These are phyloP conservation scores for Bombus waltoni DNA, from an alignment of 1,140 invertebrate species.

Conservation along the genomic window DNA sequence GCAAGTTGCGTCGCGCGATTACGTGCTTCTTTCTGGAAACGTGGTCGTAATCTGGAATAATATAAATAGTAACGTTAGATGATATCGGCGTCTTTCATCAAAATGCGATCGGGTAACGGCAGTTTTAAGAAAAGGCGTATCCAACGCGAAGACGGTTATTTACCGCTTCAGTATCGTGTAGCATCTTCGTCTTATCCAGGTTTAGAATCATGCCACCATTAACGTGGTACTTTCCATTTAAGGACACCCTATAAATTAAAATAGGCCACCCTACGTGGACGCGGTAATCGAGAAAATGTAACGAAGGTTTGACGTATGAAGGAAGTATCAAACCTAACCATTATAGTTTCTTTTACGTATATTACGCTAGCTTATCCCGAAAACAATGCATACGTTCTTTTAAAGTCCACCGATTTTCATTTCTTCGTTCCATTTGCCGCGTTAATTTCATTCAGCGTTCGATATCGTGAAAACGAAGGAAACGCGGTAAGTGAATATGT, in stretches of 20 bases:
- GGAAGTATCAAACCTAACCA: background rate
- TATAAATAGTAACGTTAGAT: background rate
- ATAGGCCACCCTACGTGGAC: background rate
- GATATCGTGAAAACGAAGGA: background rate
- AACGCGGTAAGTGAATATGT: background rate
- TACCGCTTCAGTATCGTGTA: background rate
- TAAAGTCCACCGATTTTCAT: background rate
- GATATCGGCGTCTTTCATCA: background rate
- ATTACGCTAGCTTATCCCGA: background rate
- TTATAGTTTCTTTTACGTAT: background rate
- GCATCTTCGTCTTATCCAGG: background rate
- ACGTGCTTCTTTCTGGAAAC: background rate
- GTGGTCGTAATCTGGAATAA: background rate
- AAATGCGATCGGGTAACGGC: background rate
- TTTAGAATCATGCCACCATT: background rate
- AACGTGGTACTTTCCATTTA: background rate
- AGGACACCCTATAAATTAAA: slow-evolving; percentile 9
- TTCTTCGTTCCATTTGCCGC: background rate
- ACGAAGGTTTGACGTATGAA: background rate
- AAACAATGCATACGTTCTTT: background rate
- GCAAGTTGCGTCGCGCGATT: no score
- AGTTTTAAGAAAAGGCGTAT: background rate
- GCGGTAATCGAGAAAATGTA: slow-evolving; percentile 6
- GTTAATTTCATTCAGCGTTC: background rate
- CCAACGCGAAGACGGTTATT: background rate